Percentiles rank a stretch among this genome's conserved stretches.
Conservation (phyloP, 1,140 invertebrate species). For the Hyles euphorbiae region DNA sequence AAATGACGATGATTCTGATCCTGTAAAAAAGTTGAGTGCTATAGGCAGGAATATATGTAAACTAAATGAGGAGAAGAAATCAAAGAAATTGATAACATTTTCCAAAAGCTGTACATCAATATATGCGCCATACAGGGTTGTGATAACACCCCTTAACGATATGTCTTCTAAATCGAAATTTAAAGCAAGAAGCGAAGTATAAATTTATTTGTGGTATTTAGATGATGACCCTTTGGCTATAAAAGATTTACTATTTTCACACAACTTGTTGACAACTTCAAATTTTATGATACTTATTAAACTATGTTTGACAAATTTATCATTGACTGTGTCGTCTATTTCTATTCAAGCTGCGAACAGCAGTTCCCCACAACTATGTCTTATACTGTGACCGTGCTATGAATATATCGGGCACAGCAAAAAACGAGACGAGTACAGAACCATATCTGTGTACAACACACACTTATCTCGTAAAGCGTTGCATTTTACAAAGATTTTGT, state of each 20-base stretch:
- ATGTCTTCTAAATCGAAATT: slow-evolving; percentile 23
- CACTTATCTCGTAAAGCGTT: too few species aligned
- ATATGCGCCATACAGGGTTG: slow-evolving; percentile 54
- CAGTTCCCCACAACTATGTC: too few species aligned
- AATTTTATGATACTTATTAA: slow-evolving; percentile 23
- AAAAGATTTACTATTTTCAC: slow-evolving; percentile 19
- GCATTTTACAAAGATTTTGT: too few species aligned
- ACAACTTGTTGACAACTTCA: slow-evolving; percentile 25
- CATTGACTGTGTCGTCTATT: neutral
- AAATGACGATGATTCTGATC: slow-evolving; percentile 40
- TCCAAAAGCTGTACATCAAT: slow-evolving; percentile 61
- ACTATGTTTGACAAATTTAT: slow-evolving; percentile 1
- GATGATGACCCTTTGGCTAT: neutral
- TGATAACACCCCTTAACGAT: slow-evolving; percentile 48
- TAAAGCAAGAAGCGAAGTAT: slow-evolving; percentile 25
- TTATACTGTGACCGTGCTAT: too few species aligned
- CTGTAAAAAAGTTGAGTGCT: slow-evolving; percentile 62
- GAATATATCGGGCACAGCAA: too few species aligned
- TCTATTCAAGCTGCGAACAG: too few species aligned
- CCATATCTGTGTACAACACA: too few species aligned
- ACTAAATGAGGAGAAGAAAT: slow-evolving; percentile 45
- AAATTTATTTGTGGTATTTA: slow-evolving; percentile 7
- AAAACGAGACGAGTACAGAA: too few species aligned
- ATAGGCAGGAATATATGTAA: slow-evolving; percentile 63
- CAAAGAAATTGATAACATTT: slow-evolving; percentile 49